These are phyloP conservation scores for Himalopsyche kuldschensis DNA, from an alignment of 2,888 invertebrate species.

Conservation along the genomic window DNA sequence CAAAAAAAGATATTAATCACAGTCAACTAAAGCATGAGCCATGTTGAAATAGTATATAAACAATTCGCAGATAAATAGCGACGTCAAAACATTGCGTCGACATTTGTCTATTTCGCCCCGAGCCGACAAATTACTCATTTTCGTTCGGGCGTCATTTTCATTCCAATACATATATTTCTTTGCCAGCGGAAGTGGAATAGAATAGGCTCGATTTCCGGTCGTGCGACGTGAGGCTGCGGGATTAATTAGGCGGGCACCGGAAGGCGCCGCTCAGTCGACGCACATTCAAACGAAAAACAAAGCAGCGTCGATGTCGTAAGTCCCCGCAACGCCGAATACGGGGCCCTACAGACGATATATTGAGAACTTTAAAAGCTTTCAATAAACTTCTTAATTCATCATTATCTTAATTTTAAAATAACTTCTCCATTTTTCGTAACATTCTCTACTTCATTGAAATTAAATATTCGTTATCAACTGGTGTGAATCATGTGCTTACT, in stretches of 20 bases:
- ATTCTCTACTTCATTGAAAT: no score
- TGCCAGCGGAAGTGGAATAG: background rate
- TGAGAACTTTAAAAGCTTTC: background rate
- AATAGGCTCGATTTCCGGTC: background rate
- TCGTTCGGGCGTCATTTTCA: background rate
- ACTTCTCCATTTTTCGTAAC: no score
- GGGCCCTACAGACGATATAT: background rate
- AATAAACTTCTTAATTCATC: no score
- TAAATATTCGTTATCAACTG: no score
- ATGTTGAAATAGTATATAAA: no score
- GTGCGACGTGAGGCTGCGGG: background rate
- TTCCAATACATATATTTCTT: background rate
- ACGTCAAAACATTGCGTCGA: no score
- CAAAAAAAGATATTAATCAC: no score
- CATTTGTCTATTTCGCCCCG: no score
- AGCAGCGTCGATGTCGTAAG: background rate
- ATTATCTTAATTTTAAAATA: no score
- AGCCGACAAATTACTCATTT: background rate
- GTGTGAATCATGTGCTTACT: no score
- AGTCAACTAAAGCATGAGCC: no score
- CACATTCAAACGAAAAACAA: background rate
- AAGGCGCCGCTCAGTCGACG: background rate
- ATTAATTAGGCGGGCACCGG: background rate
- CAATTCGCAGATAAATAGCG: no score
- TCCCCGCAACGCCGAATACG: background rate